phyloP scores from a whole-genome alignment of 2,888 invertebrate genomes.

The Himalopsyche japonica region DNA sequence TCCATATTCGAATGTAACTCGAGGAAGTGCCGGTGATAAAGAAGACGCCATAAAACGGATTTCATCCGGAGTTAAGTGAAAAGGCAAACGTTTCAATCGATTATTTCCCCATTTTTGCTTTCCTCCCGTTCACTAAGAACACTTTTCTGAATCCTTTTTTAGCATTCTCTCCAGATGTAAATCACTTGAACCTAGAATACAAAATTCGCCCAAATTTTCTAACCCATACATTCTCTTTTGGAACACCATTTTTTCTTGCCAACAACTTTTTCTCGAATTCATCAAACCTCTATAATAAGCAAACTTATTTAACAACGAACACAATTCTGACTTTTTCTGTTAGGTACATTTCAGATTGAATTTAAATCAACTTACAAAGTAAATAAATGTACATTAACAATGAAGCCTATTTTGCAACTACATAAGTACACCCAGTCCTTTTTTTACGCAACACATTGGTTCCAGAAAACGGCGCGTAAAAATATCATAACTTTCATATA shows the following conservation, averaged over 20 bases:
- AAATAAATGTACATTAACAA: too few relatives aligned
- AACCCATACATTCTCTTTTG: not conserved
- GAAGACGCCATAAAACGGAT: conserved; percentile 40
- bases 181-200: conserved; percentile 24
- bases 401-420: too few relatives aligned
- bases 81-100: conserved; percentile 41
- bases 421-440: too few relatives aligned
- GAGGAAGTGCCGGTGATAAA: conserved; percentile 38
- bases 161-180: conserved; percentile 28
- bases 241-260: not conserved
- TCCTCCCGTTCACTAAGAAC: conserved; percentile 10
- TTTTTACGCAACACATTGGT: too few relatives aligned
- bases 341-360: too few relatives aligned
- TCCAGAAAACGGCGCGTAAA: too few relatives aligned
- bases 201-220: not conserved
- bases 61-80: conserved; percentile 41
- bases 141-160: conserved; percentile 17
- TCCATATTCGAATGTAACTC: conserved; percentile 31
- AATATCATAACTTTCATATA: too few relatives aligned
- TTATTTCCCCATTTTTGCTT: conserved; percentile 40
- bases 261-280: not conserved
- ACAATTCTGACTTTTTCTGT: too few relatives aligned
- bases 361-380: too few relatives aligned
- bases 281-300: too few relatives aligned
- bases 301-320: too few relatives aligned